A percentile compares a stretch with the other conserved stretches of the same genome.
phyloP scores from a whole-genome alignment of 2,113 vertebrate species.

The Entelurus aequoreus region DNA sequence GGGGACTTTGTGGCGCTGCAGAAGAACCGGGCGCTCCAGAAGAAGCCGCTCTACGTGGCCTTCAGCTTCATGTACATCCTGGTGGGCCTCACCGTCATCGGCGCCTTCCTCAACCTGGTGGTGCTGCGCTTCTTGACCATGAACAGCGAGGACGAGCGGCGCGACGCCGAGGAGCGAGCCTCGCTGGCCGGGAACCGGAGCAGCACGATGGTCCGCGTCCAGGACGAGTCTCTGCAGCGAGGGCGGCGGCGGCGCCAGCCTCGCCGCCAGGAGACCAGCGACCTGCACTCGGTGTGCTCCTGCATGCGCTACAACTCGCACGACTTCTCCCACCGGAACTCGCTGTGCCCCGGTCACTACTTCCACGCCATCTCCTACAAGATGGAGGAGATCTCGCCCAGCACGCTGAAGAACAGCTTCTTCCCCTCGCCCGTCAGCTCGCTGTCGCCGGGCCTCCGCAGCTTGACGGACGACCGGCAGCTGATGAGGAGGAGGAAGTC shows the following conservation, averaged over 20 bases:
- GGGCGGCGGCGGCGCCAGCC: constrained; percentile 70
- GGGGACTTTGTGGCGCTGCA: constrained; percentile 98
- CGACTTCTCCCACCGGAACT: constrained; percentile 87
- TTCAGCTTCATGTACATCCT: constrained; percentile 99
- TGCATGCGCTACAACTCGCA: constrained; percentile 92
- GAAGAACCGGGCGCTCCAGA: constrained; percentile 93
- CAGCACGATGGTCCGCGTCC: constrained; percentile 85
- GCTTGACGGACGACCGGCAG: constrained; percentile 86
- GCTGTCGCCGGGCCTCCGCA: constrained; percentile 87
- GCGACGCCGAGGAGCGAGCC: constrained; percentile 85
- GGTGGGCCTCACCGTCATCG: constrained; percentile 96
- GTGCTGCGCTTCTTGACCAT: constrained; percentile 98
- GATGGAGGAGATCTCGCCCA: constrained; percentile 96
- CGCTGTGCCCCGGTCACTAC: constrained; percentile 83
- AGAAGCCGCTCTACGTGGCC: constrained; percentile 94
- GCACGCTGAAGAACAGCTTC: constrained; percentile 92
- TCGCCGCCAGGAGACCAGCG: constrained; percentile 77
- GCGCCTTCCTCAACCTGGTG: constrained; percentile 98
- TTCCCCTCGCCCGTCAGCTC: constrained; percentile 90
- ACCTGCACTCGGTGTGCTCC: constrained; percentile 91
- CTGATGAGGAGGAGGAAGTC: constrained; percentile 93
- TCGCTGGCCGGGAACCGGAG: constrained; percentile 83
- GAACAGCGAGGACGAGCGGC: constrained; percentile 95
- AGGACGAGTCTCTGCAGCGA: constrained; percentile 77
- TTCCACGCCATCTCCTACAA: constrained; percentile 90